A percentile compares a stretch with the other conserved stretches of the same genome.
Evolutionary conservation across 2,888 invertebrate genomes (phyloP).

Genomic region (Pterostichus madidus): DNA sequence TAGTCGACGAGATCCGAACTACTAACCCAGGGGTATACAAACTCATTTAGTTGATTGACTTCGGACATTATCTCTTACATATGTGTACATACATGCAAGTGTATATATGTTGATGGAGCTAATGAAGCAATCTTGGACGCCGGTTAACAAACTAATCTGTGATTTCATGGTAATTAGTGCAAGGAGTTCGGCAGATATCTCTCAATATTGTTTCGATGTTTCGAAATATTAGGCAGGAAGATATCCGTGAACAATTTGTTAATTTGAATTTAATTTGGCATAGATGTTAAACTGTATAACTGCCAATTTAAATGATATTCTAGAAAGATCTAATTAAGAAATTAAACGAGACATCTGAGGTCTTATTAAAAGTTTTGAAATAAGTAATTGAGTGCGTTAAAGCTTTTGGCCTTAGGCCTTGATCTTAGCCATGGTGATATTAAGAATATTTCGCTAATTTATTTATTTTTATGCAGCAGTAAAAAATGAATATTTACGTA

Average conservation of each 20-base stretch:
- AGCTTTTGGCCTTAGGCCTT: no score
- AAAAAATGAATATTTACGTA: no score
- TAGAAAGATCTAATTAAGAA: no score
- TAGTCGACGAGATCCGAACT: background rate
- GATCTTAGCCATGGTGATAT: no score
- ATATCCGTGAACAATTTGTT: constrained; percentile 8
- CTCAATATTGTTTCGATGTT: constrained; percentile 23
- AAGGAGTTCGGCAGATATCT: constrained; percentile 1
- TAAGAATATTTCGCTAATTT: no score
- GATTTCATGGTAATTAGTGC: constrained; percentile 25
- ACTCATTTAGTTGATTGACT: constrained; percentile 15
- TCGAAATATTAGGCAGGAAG: background rate
- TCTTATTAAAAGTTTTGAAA: no score
- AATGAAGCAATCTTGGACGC: constrained; percentile 10
- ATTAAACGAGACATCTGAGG: no score
- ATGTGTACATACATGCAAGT: background rate
- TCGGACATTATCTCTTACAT: background rate
- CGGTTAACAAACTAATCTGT: constrained; percentile 4
- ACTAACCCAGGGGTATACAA: constrained; percentile 8
- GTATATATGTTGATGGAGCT: constrained; percentile 4
- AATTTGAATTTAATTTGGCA: background rate
- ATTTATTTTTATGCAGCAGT: no score
- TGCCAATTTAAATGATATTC: no score
- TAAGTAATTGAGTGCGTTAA: no score
- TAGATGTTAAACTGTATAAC: no score